Evolutionary conservation across 2,113 vertebrate species (phyloP).

Genomic region (Clarias magur): DNA sequence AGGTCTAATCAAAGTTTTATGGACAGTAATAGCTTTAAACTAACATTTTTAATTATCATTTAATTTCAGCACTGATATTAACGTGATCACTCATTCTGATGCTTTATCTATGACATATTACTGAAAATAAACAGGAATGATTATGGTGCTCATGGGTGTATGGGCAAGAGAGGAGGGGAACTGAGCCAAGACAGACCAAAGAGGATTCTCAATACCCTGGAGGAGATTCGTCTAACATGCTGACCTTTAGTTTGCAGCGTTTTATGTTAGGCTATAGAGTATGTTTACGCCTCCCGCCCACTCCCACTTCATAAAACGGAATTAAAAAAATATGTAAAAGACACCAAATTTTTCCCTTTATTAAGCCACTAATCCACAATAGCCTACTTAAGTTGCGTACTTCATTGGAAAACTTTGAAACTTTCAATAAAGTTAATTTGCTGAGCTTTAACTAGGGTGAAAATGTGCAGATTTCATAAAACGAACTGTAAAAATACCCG

Average conservation of each 20-base stretch:
- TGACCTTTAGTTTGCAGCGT: conserved; percentile 28
- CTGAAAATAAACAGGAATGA: conserved; percentile 70
- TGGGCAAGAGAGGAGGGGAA: conserved; percentile 46
- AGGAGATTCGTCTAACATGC: conserved; percentile 29
- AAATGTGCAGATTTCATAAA: conserved; percentile 26
- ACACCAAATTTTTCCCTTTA: conserved; percentile 16
- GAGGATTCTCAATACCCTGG: conserved; percentile 8
- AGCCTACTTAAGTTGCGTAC: conserved; percentile 31
- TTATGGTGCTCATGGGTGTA: conserved; percentile 63
- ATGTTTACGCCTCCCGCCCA: conserved; percentile 29
- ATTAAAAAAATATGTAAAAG: conserved; percentile 18
- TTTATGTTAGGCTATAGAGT: conserved; percentile 10
- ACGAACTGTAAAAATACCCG: conserved; percentile 47
- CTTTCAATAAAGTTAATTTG: conserved; percentile 45
- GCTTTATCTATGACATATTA: conserved; percentile 59
- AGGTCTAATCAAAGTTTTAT: conserved; percentile 94
- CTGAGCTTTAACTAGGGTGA: conserved; percentile 33
- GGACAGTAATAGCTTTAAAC: conserved; percentile 95
- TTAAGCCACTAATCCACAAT: conserved; percentile 47
- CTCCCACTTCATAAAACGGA: conserved; percentile 24
- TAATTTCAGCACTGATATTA: conserved; percentile 90
- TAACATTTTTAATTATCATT: conserved; percentile 99
- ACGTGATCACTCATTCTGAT: conserved; percentile 86
- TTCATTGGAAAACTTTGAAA: conserved; percentile 35
- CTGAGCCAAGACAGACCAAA: background rate